Evolutionary conservation across 2,888 invertebrate genomes (phyloP), one percentile per base, ranked within the genome.

Genomic region (Pelosia muscerda): DNA sequence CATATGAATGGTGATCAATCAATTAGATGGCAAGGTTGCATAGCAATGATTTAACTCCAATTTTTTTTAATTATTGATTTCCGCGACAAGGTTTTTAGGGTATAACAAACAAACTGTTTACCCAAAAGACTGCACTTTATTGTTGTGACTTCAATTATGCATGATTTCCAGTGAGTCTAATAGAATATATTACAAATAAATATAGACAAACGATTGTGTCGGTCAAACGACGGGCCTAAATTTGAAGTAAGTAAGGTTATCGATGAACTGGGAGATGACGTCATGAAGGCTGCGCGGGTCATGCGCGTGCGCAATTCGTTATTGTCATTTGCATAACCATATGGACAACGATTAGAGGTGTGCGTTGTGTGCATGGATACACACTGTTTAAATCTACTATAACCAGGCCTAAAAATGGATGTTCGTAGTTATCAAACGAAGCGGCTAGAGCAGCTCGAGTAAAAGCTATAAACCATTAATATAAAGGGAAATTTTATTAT

Each of bases 281-380:
- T 90, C 89, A 90, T 69, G 84, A 84, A 87, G 85, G 87, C 87
- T 88, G 81, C 79, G 73, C 79, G 76, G 85, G 84, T 85, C 84
- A 83, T 81, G 84, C 82, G 86, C 88, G 83, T 85, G 86, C 86
- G 86, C 84, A 81, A 72, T 77, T 87, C 73, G 81, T 85, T 85
- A 84, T 71, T 75, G 72, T 74, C 76, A 87, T 91, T 90, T 86
- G 82, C 88, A 88, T 91, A 80, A 75, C 76, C 77, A 81, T 85
- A 86, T 87, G 81, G 81, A 66, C 56, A 66, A 54, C 72, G 71
- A 81, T 79, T 76, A 75, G 67, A 68, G 65, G 58, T 38, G 57
- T 63, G 42, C 68, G 38, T 53, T 63, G 38, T 64, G 34, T 57
- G 68, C 71, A 66, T 42, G n/a, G 53, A 57, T 63, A 68, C n/a